A percentile compares a stretch with the other conserved stretches of the same genome.
These are phyloP conservation scores for Tangara arthus DNA, from an alignment of 2,797 vertebrate genomes.

Conservation along the genomic window DNA sequence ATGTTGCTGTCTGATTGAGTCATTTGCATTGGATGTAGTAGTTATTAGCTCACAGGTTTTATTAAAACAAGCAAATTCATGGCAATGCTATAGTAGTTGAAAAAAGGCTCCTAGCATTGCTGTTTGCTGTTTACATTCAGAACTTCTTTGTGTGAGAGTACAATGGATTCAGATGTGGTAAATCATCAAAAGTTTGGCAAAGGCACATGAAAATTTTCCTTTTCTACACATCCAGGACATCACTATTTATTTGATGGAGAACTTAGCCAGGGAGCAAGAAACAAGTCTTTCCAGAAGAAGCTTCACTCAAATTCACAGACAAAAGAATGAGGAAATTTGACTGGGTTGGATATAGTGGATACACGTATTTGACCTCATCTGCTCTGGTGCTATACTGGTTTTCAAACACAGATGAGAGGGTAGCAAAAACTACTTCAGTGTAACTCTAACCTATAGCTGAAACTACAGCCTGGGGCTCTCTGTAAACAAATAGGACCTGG, in stretches of 20 bases:
- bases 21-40: neutral
- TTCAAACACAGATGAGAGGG: neutral
- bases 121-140: neutral
- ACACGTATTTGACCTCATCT: neutral
- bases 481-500: neutral
- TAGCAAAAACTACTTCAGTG: neutral
- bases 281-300: neutral
- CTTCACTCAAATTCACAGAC: neutral
- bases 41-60: neutral
- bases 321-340: neutral
- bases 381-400: neutral
- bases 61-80: neutral
- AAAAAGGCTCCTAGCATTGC: neutral
- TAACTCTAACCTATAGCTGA: neutral
- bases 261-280: neutral
- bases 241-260: neutral
- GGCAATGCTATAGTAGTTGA: neutral
- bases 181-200: neutral
- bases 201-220: neutral
- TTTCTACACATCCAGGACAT: neutral
- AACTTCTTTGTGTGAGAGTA: neutral
- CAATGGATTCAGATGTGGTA: neutral
- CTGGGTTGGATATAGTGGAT: neutral
- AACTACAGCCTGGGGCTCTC: neutral
- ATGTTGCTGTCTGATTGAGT: conserved; percentile 10